Evolutionary conservation across 1,140 invertebrate species (phyloP).

Genomic region (Pogonus chalceus): DNA sequence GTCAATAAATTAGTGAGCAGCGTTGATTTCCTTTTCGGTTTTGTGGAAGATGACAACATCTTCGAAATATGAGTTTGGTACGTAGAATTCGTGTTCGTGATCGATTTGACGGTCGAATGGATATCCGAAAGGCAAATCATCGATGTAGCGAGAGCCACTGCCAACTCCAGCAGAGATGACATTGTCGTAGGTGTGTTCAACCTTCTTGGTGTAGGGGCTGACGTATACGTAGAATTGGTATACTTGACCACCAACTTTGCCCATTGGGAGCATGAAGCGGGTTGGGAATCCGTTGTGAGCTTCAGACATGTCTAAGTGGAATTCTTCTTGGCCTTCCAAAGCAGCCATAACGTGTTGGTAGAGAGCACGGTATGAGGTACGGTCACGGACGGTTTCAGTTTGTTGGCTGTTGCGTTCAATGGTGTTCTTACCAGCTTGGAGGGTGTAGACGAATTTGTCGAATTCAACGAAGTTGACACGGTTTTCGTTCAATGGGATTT

Average conservation of each 20-base stretch:
- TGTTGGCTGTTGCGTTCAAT: slow-evolving; percentile 56
- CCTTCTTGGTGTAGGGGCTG: slow-evolving; percentile 34
- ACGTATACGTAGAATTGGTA: slow-evolving; percentile 48
- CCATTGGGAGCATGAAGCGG: slow-evolving; percentile 50
- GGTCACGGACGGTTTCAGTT: slow-evolving; percentile 51
- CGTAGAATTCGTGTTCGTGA: slow-evolving; percentile 32
- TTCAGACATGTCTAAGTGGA: slow-evolving; percentile 39
- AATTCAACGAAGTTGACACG: slow-evolving; percentile 54
- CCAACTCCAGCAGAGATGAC: slow-evolving; percentile 27
- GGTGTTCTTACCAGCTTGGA: slow-evolving; percentile 53
- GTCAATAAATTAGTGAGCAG: background rate
- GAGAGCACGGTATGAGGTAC: slow-evolving; percentile 47
- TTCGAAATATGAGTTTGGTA: slow-evolving; percentile 37
- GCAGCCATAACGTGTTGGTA: slow-evolving; percentile 44
- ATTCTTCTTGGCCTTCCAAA: slow-evolving; percentile 37
- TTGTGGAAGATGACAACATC: slow-evolving; percentile 42
- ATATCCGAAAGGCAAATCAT: slow-evolving; percentile 38
- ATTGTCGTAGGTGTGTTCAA: slow-evolving; percentile 25
- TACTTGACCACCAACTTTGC: slow-evolving; percentile 47
- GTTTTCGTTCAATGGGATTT: slow-evolving; percentile 37
- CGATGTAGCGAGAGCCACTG: slow-evolving; percentile 34
- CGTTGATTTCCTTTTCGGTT: slow-evolving; percentile 35
- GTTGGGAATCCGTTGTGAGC: slow-evolving; percentile 46
- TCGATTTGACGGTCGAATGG: slow-evolving; percentile 36
- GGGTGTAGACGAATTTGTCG: slow-evolving; percentile 54